phyloP scores from a whole-genome alignment of 2,888 invertebrate species.

The Drosophila putrida region DNA sequence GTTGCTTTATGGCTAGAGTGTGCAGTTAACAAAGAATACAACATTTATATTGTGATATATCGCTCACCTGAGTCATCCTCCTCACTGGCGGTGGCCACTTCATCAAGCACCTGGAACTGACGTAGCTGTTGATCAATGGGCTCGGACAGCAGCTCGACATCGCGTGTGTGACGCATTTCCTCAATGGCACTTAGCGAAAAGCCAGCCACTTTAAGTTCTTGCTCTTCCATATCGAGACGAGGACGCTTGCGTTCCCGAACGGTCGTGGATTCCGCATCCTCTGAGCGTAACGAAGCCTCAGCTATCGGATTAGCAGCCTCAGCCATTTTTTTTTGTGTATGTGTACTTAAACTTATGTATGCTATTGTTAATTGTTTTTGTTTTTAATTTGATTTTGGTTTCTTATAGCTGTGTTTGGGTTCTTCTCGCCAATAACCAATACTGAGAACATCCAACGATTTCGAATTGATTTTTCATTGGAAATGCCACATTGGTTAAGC shows the following conservation, averaged over 20 bases:
- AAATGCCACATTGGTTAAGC: constrained; percentile 86
- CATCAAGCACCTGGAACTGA: constrained; percentile 89
- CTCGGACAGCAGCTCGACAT: constrained; percentile 75
- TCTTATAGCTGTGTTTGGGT: constrained; percentile 72
- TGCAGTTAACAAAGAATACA: constrained; percentile 15
- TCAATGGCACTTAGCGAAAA: constrained; percentile 84
- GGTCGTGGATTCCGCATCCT: background rate
- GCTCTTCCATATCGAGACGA: constrained; percentile 62
- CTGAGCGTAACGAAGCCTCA: constrained; percentile 1
- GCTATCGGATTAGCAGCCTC: constrained; percentile 9
- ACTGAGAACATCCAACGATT: constrained; percentile 86
- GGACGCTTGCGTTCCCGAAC: constrained; percentile 43
- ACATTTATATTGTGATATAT: constrained; percentile 11
- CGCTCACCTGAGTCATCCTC: constrained; percentile 81
- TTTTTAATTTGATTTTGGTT: constrained; percentile 24
- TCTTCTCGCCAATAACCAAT: constrained; percentile 85
- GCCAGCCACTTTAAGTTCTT: constrained; percentile 80
- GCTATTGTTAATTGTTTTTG: constrained; percentile 8
- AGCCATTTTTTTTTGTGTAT: constrained; percentile 39
- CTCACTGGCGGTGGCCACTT: constrained; percentile 86
- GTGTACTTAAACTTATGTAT: constrained; percentile 38
- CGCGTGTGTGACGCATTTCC: constrained; percentile 81
- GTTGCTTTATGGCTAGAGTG: constrained; percentile 29
- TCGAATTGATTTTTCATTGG: constrained; percentile 84
- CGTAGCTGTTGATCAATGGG: constrained; percentile 85